phyloP scores from a whole-genome alignment of 2,888 invertebrate species.

The Pseudococcus longispinus region DNA sequence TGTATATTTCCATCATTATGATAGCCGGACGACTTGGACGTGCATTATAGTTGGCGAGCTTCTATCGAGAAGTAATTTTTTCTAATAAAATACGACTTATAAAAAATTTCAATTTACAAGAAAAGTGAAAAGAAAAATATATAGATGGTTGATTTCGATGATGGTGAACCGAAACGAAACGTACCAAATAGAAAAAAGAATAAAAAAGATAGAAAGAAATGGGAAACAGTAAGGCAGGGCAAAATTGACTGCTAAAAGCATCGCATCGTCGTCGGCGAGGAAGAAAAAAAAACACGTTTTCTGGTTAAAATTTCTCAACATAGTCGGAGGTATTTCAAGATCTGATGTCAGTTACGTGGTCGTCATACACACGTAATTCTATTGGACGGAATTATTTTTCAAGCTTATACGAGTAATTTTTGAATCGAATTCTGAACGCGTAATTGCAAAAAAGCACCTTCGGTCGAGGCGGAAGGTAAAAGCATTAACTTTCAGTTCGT shows the following conservation, averaged over 20 bases:
- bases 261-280: background rate
- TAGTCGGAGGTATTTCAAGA: background rate
- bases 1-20: conserved; percentile 9
- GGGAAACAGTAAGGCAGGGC: background rate
- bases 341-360: conserved; percentile 26
- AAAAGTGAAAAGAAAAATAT: background rate
- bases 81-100: background rate
- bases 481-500: conserved; percentile 26
- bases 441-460: conserved; percentile 17
- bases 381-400: conserved; percentile 18
- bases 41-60: background rate
- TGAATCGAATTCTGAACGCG: conserved; percentile 26
- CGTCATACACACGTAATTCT: conserved; percentile 22
- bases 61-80: background rate
- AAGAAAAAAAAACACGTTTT: conserved; percentile 21
- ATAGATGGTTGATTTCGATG: background rate
- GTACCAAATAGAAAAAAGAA: no score
- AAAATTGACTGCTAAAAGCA: conserved; percentile 17
- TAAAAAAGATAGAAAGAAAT: background rate
- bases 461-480: background rate
- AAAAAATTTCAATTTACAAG: background rate
- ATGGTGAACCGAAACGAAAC: background rate
- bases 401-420: conserved; percentile 18
- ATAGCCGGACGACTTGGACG: background rate
- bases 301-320: conserved; percentile 13